phyloP scores from a whole-genome alignment of 2,113 vertebrate genomes.

The Syrmaticus mikado region DNA sequence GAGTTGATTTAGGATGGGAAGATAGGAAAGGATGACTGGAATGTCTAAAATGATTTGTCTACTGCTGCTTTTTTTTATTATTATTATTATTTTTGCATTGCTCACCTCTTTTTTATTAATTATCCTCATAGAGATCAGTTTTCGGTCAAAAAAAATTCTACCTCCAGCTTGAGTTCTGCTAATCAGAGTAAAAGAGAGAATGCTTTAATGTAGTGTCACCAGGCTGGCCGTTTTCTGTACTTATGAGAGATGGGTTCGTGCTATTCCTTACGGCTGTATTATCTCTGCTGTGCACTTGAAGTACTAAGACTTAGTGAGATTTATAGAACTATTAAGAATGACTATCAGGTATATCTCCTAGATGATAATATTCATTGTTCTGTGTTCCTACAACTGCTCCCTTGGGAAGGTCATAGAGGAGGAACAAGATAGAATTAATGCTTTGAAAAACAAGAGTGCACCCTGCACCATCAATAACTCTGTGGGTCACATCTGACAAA shows the following conservation, averaged over 20 bases:
- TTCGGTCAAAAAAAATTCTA: background rate
- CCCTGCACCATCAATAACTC: background rate
- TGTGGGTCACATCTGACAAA: background rate
- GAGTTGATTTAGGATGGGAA: background rate
- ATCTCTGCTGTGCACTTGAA: background rate
- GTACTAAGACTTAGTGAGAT: conserved; percentile 22
- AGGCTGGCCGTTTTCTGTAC: background rate
- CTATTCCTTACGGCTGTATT: background rate
- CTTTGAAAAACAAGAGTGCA: background rate
- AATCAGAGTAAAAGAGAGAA: background rate
- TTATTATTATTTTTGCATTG: background rate
- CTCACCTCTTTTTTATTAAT: background rate
- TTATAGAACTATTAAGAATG: conserved; percentile 39
- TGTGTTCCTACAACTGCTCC: background rate
- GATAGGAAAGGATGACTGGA: background rate
- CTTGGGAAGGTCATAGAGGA: conserved; percentile 18
- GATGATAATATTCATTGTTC: conserved; percentile 1
- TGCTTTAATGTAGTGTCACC: background rate
- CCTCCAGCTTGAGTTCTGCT: background rate
- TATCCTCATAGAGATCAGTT: background rate
- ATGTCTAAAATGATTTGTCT: background rate
- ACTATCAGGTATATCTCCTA: conserved; percentile 23
- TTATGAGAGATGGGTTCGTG: background rate
- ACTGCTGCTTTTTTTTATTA: background rate
- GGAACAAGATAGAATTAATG: conserved; percentile 6